A percentile compares a stretch with the other conserved stretches of the same genome.
Evolutionary conservation across 1,140 invertebrate genomes (phyloP).

Genomic region (Babylonia areolata): DNA sequence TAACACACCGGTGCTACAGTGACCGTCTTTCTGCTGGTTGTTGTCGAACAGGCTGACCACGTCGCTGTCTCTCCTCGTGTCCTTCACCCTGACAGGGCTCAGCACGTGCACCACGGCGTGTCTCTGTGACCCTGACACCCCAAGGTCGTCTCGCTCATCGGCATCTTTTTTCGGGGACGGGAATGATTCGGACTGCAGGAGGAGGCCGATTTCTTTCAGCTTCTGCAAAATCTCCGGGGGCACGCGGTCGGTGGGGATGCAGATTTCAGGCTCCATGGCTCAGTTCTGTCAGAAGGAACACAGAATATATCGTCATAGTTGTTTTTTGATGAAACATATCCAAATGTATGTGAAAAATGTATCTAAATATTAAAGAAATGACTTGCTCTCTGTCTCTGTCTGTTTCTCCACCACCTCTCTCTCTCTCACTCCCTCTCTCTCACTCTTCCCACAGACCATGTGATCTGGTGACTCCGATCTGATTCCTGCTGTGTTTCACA

Average conservation of each 20-base stretch:
- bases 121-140: neutral
- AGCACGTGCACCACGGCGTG: neutral
- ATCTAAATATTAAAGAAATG: too few species aligned
- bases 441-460: neutral
- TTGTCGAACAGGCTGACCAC: neutral
- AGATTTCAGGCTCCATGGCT: slow-evolving; percentile 26
- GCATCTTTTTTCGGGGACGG: neutral
- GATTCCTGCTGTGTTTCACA: too few species aligned
- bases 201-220: slow-evolving; percentile 27
- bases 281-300: neutral
- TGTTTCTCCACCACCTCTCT: neutral
- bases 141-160: neutral
- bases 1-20: neutral
- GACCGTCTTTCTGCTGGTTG: neutral
- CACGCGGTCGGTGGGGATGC: slow-evolving; percentile 28
- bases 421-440: neutral
- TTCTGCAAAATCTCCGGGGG: slow-evolving; percentile 31
- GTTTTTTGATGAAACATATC: too few species aligned
- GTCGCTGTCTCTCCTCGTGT: neutral
- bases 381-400: neutral
- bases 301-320: neutral
- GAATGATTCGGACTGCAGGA: neutral
- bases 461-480: too few species aligned
- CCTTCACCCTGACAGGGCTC: neutral
- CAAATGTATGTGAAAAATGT: too few species aligned